Base-by-base conservation (phyloP, 2,888 invertebrate genomes). In the Drosophila pseudotalamancana region DNA sequence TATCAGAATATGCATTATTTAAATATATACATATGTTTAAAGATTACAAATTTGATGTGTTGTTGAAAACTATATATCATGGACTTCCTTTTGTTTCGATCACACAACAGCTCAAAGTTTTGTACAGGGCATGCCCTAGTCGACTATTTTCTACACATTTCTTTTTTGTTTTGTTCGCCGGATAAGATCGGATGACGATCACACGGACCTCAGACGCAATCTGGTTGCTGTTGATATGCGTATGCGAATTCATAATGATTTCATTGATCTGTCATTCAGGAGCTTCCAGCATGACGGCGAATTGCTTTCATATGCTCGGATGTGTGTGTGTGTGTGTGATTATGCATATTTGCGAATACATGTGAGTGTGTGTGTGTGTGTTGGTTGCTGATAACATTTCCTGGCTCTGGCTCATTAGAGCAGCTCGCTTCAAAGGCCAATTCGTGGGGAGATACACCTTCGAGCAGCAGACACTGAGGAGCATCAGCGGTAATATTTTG, bases 221-320 rank as follows among this genome's bases (percentile, higher is more conserved):
- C 37, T 54, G 23, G 19, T 25, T 34, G 21, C 42, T 31, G 46
- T 51, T 60, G 40, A 49, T 49, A 48, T 59, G 48, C 43, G 56
- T 59, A 60, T 55, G 61, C 78, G 80, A 82, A 83, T 63, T 69
- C 65, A 73, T 87, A 87, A 87, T 74, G 72, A 83, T 87, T 88
- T 88, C 87, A 83, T 83, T 83, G 88, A 88, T 83, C 88, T 88
- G 83, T 84, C 83, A 81, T 85, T 88, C 64, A 77, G 66, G 72
- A 84, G 82, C 87, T 87, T 77, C 81, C 87, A 83, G 74, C 63
- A 61, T 69, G 82, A 73, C 54, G 34, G 61, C 48, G 12, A 34
- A 32, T 27, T 40, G 12, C 34, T 59, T 42, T 25, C 25, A 45
- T 46, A 23, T 31, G 32, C 21, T n/a, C n/a, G n/a, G n/a, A 32